Evolutionary conservation across 2,113 vertebrate genomes (phyloP), one percentile per base, ranked within the genome.

Genomic region (Pomatorhinus ruficollis): DNA sequence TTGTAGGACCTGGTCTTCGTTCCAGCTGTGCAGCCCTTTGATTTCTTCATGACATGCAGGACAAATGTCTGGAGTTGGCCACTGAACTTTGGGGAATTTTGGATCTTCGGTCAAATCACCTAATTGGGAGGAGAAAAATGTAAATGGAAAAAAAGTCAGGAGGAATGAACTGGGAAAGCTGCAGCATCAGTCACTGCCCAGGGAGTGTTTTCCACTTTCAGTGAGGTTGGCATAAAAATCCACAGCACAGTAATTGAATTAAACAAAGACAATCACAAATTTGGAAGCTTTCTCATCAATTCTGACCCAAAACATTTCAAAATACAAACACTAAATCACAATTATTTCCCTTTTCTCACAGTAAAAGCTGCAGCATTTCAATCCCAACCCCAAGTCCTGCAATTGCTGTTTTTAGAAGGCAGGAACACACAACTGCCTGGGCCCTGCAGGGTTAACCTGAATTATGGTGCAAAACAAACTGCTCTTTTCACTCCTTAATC

Each of bases 91-190:
- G 7, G 99, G 99, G 80, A 99, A 99, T 93, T 95, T 98, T 7
- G 99, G 99, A 93, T 99, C 99, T 71, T 99, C 99, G 4, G 99
- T 99, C 56, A 98, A 97, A 16, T 99, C 98, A 10, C 99, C 99
- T 99, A 68, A 56, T n/a, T 12, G n/a, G 54, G 92, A 80, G 21
- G 49, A 57, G 23, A 49, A 49, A 37, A 79, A 24, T 19, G 33
- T 2, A 40, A 42, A 56, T 21, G 6, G 16, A 54, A 35, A 5
- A 76, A 6, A 76, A 54, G 11, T 20, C 35, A 68, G 16, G 54
- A 44, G 3, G 49, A 59, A 56, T 0, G 18, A 33, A 8, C 1
- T 9, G 16, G 45, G 40, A n/a, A 42, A 81, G 45, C 24, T 52
- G 56, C 81, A 74, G 18, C 44, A 39, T 3, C 64, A 75, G 45